These are phyloP conservation scores for Cololabis saira DNA, from an alignment of 2,113 vertebrate species.

Conservation along the genomic window DNA sequence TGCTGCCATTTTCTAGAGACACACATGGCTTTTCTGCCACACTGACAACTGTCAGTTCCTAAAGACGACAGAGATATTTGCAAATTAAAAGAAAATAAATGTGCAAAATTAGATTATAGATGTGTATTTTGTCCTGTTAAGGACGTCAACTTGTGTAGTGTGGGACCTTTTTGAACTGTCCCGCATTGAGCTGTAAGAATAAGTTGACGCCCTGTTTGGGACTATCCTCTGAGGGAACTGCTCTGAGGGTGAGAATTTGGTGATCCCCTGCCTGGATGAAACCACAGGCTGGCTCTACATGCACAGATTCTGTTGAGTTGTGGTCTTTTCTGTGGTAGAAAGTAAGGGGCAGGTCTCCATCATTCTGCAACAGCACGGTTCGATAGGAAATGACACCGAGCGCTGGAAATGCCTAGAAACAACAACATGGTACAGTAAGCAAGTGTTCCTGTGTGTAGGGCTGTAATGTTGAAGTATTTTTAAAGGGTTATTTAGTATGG, in stretches of 20 bases:
- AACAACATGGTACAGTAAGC: background rate
- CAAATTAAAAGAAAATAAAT: background rate
- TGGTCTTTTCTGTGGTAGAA: conserved; percentile 76
- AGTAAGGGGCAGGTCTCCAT: conserved; percentile 79
- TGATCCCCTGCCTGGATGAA: conserved; percentile 82
- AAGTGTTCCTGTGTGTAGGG: too few species aligned
- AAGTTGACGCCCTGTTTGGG: conserved; percentile 76
- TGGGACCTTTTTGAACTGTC: conserved; percentile 84
- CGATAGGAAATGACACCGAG: conserved; percentile 76
- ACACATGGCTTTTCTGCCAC: conserved; percentile 81
- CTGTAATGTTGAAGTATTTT: too few species aligned
- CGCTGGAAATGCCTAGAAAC: conserved; percentile 86
- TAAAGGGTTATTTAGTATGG: too few species aligned
- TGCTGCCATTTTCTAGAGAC: conserved; percentile 80
- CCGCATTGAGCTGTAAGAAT: conserved; percentile 86
- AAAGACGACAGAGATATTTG: conserved; percentile 8
- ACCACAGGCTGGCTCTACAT: conserved; percentile 83
- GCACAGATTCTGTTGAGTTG: conserved; percentile 52
- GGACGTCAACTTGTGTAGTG: background rate
- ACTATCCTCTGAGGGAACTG: conserved; percentile 75
- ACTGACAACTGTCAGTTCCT: conserved; percentile 86
- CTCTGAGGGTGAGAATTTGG: conserved; percentile 86
- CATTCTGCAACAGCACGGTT: conserved; percentile 86
- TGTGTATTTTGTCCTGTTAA: background rate
- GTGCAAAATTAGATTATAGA: too few species aligned